Conservation (phyloP, 2,113 vertebrate genomes). For the Alaudala cheleensis region DNA sequence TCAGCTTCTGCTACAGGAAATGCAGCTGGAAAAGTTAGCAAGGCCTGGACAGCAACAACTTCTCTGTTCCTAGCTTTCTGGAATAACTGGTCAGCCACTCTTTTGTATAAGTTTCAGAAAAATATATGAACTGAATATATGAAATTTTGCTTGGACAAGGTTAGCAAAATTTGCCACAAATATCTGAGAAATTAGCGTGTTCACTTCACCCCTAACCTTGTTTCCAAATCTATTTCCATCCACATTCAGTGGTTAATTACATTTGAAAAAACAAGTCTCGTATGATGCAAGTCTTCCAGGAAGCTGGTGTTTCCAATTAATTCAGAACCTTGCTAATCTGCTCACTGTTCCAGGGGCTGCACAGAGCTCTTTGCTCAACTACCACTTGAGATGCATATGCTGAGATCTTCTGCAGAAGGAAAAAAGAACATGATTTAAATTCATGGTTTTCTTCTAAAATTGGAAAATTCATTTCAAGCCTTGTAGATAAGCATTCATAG, state of each 20-base stretch:
- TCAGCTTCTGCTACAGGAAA: neutral
- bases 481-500: neutral
- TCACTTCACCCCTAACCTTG: neutral
- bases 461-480: neutral
- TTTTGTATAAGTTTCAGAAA: neutral
- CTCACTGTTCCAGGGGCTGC: neutral
- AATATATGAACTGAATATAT: neutral
- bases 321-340: neutral
- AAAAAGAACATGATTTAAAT: neutral
- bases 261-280: neutral
- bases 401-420: neutral
- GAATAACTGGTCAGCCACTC: neutral
- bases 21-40: neutral
- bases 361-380: neutral
- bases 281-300: neutral
- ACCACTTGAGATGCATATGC: neutral
- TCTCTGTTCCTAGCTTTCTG: neutral
- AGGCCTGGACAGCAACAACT: neutral
- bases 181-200: neutral
- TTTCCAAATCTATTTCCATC: neutral
- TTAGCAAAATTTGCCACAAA: neutral
- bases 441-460: neutral
- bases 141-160: neutral
- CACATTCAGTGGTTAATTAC: neutral
- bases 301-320: conserved; percentile 22